Evolutionary conservation across 2,113 vertebrate genomes (phyloP).

Genomic region (Stegastes partitus): DNA sequence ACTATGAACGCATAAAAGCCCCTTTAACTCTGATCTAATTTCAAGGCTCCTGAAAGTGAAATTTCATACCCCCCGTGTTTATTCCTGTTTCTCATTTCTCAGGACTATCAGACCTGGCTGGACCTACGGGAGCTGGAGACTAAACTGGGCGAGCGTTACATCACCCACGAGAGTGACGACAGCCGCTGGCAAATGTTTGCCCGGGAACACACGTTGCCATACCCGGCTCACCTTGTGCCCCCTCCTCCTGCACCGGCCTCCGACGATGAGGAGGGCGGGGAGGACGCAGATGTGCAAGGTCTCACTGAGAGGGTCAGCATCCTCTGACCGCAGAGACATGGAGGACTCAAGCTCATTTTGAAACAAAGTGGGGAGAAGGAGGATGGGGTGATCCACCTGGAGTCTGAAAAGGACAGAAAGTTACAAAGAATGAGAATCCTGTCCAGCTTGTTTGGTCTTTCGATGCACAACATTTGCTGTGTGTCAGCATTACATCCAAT

Average conservation of each 20-base stretch:
- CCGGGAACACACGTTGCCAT: constrained; percentile 82
- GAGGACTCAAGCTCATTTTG: constrained; percentile 6
- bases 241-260: constrained; percentile 48
- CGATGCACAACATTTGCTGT: constrained; percentile 3
- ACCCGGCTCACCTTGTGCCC: constrained; percentile 84
- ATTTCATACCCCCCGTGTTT: constrained; percentile 28
- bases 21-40: constrained; percentile 36
- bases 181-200: constrained; percentile 90
- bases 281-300: constrained; percentile 89
- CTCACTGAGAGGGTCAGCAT: constrained; percentile 92
- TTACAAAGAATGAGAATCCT: constrained; percentile 1
- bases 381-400: background rate
- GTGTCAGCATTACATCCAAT: constrained; percentile 24
- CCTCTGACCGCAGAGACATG: constrained; percentile 81
- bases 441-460: constrained; percentile 40
- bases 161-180: constrained; percentile 95
- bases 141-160: constrained; percentile 91
- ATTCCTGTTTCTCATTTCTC: constrained; percentile 22
- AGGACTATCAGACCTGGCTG: constrained; percentile 94
- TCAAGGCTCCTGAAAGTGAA: constrained; percentile 27
- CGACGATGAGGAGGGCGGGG: constrained; percentile 75
- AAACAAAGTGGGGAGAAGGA: background rate
- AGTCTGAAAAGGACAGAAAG: constrained; percentile 4
- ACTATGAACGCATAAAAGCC: constrained; percentile 30
- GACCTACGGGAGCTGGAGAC: constrained; percentile 92